Base-by-base conservation (phyloP, 2,888 invertebrate species). In the Philereme vetulata region DNA sequence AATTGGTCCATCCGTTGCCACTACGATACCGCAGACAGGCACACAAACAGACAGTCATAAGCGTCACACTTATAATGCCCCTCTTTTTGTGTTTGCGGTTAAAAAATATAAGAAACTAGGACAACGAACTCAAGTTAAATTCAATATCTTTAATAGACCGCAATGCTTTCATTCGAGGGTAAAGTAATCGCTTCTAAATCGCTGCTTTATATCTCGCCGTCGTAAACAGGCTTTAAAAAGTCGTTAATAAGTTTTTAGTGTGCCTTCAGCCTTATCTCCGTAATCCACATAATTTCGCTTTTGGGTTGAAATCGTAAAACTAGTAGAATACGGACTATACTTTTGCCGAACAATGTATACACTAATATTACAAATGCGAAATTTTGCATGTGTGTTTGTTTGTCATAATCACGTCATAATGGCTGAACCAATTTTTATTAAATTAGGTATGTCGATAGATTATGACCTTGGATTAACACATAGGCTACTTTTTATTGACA, bases 231-330 rank as follows among this genome's bases (percentile, higher is more conserved):
- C 70, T 64, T 74, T 66, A 60, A 67, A 73, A 62, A 62, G 72
- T 70, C 79, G 73, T 80, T 76, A 78, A 77, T 77, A 80, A 80
- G 73, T 79, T 78, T 74, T 77, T 72, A 78, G 76, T 77, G 67
- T 70, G 51, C 73, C 67, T 76, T 71, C 65, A 72, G 64, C 70
- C 63, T 76, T 74, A 80, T 76, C 70, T 71, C 49, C 33, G 67
- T 73, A 71, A 77, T 77, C 73, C 73, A 69, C 68, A 73, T 77
- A 73, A 80, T 80, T 78, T 75, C 66, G 75, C 75, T 70, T 75
- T 74, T 69, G 61, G 70, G 63, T 64, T 65, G 64, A 64, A 70
- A 72, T 75, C 67, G 74, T 76, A 73, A 70, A 76, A 64, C 56
- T 38, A 38, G 60, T 60, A 36, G 44, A 38, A 57, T 62, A 76